A percentile compares a stretch with the other conserved stretches of the same genome.
Evolutionary conservation across 1,140 invertebrate genomes (phyloP).

Genomic region (Megalopta genalis): DNA sequence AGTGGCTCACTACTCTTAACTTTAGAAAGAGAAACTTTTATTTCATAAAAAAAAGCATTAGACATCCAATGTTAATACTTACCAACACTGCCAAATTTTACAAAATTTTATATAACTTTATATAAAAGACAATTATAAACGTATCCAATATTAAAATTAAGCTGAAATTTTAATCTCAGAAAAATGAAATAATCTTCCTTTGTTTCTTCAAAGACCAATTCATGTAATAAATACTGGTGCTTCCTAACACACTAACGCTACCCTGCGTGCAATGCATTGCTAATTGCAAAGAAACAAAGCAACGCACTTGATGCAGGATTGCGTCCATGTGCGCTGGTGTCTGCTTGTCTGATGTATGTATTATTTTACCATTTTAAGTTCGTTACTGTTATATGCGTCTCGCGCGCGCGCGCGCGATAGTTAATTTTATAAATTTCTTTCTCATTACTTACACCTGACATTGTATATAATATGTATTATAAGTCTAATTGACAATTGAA

Average conservation of each 20-base stretch:
- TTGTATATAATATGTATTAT: conserved; percentile 32
- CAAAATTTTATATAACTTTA: conserved; percentile 58
- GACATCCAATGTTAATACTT: conserved; percentile 36
- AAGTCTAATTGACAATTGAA: conserved; percentile 19
- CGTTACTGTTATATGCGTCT: conserved; percentile 18
- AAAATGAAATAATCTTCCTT: background rate
- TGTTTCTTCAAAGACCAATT: conserved; percentile 13
- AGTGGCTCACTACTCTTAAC: conserved; percentile 31
- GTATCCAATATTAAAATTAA: conserved; percentile 16
- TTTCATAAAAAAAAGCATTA: background rate
- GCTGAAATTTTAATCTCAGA: conserved; percentile 3
- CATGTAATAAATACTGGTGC: conserved; percentile 55
- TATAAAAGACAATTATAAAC: conserved; percentile 25
- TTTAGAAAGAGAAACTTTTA: conserved; percentile 13
- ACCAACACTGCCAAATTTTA: conserved; percentile 56
- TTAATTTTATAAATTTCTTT: conserved; percentile 11
- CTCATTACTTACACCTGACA: conserved; percentile 22
- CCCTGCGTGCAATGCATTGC: conserved; percentile 80
- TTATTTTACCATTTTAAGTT: conserved; percentile 11
- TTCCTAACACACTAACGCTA: conserved; percentile 76
- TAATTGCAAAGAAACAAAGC: conserved; percentile 72
- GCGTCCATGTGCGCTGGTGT: conserved; percentile 69
- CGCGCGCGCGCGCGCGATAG: too few species aligned
- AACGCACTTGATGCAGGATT: conserved; percentile 81
- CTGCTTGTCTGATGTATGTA: conserved; percentile 30